phyloP scores from a whole-genome alignment of 1,140 invertebrate genomes.

The Planococcus citri region DNA sequence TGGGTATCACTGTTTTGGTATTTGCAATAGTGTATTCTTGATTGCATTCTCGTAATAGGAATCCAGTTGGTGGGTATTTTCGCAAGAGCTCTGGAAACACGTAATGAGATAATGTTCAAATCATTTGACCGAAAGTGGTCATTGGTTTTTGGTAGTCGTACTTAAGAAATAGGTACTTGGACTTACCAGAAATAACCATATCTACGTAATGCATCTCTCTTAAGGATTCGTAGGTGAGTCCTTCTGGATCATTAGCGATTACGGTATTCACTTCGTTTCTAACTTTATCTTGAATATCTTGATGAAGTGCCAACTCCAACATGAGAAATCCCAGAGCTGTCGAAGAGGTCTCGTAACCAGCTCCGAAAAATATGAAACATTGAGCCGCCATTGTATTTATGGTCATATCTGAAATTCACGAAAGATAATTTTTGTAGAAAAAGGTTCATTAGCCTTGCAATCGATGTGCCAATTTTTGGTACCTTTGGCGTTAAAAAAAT shows the following conservation, averaged over 20 bases:
- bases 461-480: no score
- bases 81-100: conserved; percentile 45
- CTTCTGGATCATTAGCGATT: conserved; percentile 31
- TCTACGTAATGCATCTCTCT: conserved; percentile 48
- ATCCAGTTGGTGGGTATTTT: conserved; percentile 41
- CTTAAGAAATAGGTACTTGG: no score
- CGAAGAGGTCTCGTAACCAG: conserved; percentile 26
- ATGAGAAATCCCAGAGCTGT: conserved; percentile 25
- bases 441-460: no score
- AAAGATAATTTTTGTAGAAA: neutral
- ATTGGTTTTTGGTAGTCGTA: no score
- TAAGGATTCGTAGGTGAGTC: conserved; percentile 44
- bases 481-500: no score
- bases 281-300: conserved; percentile 38
- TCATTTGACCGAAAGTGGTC: no score
- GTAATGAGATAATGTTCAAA: no score
- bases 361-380: conserved; percentile 47
- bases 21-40: conserved; percentile 42
- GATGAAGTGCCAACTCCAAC: conserved; percentile 30
- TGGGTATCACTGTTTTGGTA: conserved; percentile 42
- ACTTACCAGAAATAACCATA: conserved; percentile 43
- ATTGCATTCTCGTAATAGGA: conserved; percentile 39
- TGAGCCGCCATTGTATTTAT: conserved; percentile 42
- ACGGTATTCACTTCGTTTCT: conserved; percentile 38
- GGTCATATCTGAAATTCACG: no score